These are phyloP conservation scores for Plectrocnemia conspersa DNA, from an alignment of 1,140 invertebrate species.

Conservation along the genomic window DNA sequence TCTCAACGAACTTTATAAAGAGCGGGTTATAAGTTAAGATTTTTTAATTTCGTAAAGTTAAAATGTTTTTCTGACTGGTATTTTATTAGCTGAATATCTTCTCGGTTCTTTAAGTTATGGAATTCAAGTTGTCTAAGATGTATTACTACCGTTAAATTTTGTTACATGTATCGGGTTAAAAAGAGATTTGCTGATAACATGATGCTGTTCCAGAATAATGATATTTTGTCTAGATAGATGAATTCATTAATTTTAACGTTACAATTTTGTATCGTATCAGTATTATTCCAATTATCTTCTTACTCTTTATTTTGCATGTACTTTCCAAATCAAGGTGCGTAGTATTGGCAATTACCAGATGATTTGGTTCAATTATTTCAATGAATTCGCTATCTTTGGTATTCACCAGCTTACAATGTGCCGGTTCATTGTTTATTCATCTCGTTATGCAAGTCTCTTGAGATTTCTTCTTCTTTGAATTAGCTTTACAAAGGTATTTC, in stretches of 20 bases:
- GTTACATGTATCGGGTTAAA: neutral
- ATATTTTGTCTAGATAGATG: neutral
- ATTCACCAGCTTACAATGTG: neutral
- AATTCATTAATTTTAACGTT: neutral
- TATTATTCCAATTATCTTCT: neutral
- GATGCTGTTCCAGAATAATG: neutral
- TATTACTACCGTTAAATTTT: neutral
- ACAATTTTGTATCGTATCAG: neutral
- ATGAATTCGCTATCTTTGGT: neutral
- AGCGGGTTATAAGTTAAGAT: too few species aligned
- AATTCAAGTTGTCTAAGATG: neutral
- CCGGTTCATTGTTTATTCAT: neutral
- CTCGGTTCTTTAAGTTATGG: neutral
- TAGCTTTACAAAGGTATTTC: constrained; percentile 1
- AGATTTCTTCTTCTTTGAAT: neutral
- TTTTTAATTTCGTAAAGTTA: too few species aligned
- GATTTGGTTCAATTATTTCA: constrained; percentile 2
- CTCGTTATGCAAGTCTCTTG: neutral
- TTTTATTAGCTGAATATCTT: constrained; percentile 1
- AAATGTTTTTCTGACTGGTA: neutral
- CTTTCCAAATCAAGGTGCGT: neutral
- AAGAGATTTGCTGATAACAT: neutral
- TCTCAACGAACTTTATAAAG: too few species aligned
- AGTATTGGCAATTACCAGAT: neutral
- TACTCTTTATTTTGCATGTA: neutral